Evolutionary conservation across 1,140 invertebrate genomes (phyloP).

Genomic region (Platyura marginata): DNA sequence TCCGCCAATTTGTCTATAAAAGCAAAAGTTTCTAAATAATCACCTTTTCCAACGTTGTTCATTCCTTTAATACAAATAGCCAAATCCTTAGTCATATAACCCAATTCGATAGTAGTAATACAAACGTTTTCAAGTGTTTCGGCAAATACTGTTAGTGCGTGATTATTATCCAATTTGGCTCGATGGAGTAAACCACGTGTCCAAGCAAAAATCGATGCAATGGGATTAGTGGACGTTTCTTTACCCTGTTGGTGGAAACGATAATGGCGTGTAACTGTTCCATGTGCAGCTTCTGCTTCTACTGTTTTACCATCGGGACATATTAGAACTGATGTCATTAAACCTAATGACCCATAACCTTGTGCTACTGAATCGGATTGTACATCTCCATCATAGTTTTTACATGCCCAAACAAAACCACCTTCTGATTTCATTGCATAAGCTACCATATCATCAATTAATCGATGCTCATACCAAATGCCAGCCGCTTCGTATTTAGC

Average conservation of each 20-base stretch:
- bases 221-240: constrained; percentile 95
- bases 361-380: constrained; percentile 96
- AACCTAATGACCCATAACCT: constrained; percentile 77
- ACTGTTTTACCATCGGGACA: constrained; percentile 95
- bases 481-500: constrained; percentile 60
- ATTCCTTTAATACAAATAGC: constrained; percentile 95
- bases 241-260: constrained; percentile 87
- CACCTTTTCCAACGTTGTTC: constrained; percentile 57
- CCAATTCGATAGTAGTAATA: constrained; percentile 84
- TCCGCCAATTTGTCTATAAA: constrained; percentile 93
- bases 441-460: constrained; percentile 99
- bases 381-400: constrained; percentile 99
- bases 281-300: constrained; percentile 94
- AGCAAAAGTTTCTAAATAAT: constrained; percentile 95
- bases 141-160: constrained; percentile 54
- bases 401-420: constrained; percentile 98
- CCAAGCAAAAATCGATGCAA: constrained; percentile 99
- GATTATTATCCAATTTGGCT: constrained; percentile 82
- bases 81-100: constrained; percentile 96
- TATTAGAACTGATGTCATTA: constrained; percentile 90
- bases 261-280: constrained; percentile 92
- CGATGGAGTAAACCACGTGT: constrained; percentile 79
- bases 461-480: constrained; percentile 93
- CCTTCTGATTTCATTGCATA: constrained; percentile 96
- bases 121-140: constrained; percentile 77